A percentile compares a stretch with the other conserved stretches of the same genome.
Evolutionary conservation across 2,888 invertebrate genomes (phyloP).

Genomic region (Dasypogon diadema): DNA sequence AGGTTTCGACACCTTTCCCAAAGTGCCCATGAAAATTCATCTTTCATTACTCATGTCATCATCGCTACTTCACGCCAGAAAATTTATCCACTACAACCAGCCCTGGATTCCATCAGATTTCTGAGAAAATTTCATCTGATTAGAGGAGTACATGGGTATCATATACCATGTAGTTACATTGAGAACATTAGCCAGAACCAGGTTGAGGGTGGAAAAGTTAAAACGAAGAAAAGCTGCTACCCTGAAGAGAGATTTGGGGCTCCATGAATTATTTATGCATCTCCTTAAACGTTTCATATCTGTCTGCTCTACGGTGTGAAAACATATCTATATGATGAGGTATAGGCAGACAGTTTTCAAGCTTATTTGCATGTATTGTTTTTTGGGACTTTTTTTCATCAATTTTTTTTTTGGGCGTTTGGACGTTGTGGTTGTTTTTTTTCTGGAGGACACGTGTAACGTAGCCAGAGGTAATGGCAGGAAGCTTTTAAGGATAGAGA

Average conservation of each 20-base stretch:
- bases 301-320: neutral
- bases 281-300: conserved; percentile 32
- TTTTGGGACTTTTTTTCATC: neutral
- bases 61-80: neutral
- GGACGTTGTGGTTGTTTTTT: neutral
- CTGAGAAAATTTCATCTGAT: conserved; percentile 28
- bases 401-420: neutral
- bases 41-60: conserved; percentile 28
- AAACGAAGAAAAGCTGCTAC: conserved; percentile 14
- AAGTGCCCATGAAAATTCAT: conserved; percentile 22
- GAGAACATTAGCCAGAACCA: conserved; percentile 17
- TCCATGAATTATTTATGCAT: conserved; percentile 39
- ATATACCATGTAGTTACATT: conserved; percentile 33
- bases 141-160: conserved; percentile 17
- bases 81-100: neutral
- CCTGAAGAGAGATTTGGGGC: conserved; percentile 20
- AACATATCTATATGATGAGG: neutral
- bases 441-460: neutral
- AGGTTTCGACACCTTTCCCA: neutral
- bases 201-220: conserved; percentile 6
- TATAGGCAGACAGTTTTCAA: neutral
- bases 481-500: neutral
- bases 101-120: no score
- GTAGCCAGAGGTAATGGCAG: no score
- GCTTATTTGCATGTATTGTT: neutral